phyloP scores from a whole-genome alignment of 2,113 vertebrate genomes.

The Dicentrarchus labrax region DNA sequence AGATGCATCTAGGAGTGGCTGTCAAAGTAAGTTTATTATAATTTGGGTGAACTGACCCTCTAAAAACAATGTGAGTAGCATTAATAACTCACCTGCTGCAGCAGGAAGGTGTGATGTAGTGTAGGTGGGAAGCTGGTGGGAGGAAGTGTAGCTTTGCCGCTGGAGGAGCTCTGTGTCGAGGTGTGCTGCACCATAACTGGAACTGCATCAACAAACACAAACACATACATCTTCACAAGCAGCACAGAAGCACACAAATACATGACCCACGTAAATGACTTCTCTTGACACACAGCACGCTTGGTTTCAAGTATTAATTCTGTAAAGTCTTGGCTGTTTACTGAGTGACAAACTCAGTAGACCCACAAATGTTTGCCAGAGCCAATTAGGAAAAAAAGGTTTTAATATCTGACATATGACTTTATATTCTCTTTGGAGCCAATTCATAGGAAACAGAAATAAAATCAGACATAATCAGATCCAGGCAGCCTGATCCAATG shows the following conservation, averaged over 20 bases:
- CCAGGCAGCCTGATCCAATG: slow-evolving; percentile 14
- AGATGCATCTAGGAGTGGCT: not conserved
- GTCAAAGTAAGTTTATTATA: not conserved
- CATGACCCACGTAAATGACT: slow-evolving; percentile 1
- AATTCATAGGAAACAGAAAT: slow-evolving; percentile 17
- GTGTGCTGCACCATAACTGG: slow-evolving; percentile 94
- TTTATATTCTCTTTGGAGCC: not conserved
- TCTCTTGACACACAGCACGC: not conserved
- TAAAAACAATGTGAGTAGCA: not conserved
- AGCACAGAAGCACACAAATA: not conserved
- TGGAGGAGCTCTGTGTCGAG: slow-evolving; percentile 94
- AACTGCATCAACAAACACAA: slow-evolving; percentile 77
- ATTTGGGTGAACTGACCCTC: not conserved
- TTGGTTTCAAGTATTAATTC: slow-evolving; percentile 2
- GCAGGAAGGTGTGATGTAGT: slow-evolving; percentile 90
- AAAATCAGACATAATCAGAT: slow-evolving; percentile 37
- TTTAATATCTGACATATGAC: slow-evolving; percentile 9
- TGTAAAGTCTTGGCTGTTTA: not conserved
- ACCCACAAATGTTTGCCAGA: not conserved
- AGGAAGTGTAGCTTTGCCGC: slow-evolving; percentile 91
- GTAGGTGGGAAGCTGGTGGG: slow-evolving; percentile 93
- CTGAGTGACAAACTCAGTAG: not conserved
- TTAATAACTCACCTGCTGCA: slow-evolving; percentile 87
- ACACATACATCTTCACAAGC: slow-evolving; percentile 5
- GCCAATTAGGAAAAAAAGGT: not conserved